Base-by-base conservation (phyloP, 2,797 vertebrate genomes). In the Psittacula derbiana region DNA sequence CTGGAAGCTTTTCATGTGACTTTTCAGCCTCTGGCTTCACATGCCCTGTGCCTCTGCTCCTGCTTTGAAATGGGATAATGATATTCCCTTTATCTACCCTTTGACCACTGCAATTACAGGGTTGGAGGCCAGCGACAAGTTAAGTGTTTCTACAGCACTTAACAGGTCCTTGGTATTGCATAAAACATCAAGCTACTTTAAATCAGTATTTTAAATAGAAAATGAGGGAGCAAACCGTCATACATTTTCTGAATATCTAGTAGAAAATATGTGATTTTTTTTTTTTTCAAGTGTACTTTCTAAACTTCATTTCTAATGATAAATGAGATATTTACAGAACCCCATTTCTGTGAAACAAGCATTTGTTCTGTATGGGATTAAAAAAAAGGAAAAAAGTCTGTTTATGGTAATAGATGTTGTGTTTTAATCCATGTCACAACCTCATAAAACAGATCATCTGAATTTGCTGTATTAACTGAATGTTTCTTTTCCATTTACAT, bases 401-500 rank as follows among this genome's bases (percentile, higher is more conserved):
- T 94, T 86, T 65, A 33, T 31, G 3, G 28, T 80, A 83, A 72
- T 79, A 79, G 58, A 70, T 60, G 52, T 47, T 31, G 1, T 74
- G 46, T 93, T 96, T 90, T 78, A 95, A 82, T 94, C 88, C 55
- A 36, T 90, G 47, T 74, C 73, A 86, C 74, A 94, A 21, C 46
- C 87, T 96, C 86, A 64, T 85, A 70, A 73, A 90, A 87, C 80
- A 36, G 50, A 80, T 90, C 62, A 86, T 80, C 88, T 70, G 81
- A 95, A 96, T 83, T 94, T 93, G 74, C 88, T 86, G 31, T 41
- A 49, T 88, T 96, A 93, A 80, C 36, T 55, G 66, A 97, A 55
- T 41, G 96, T 85, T 94, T 83, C 57, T 96, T 89, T 96, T 92
- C 66, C 75, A 76, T 97, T 97, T 74, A 97, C 88, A 92, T 90